A percentile compares a stretch with the other conserved stretches of the same genome.
phyloP scores from a whole-genome alignment of 1,140 invertebrate genomes.

The Papilio xuthus region DNA sequence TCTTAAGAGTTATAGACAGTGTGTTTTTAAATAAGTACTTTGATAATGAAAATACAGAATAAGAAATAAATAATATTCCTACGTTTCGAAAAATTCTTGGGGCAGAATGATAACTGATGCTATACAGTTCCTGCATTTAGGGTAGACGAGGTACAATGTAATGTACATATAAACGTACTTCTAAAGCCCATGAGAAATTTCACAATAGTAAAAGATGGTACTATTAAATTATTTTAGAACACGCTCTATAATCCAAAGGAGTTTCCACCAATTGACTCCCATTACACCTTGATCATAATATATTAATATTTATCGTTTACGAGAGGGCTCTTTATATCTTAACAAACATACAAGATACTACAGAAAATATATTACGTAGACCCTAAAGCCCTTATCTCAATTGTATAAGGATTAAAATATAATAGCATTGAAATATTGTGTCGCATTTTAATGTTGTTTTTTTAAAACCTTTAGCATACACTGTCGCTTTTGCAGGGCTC shows the following conservation, averaged over 20 bases:
- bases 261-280: conserved; percentile 57
- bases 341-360: conserved; percentile 29
- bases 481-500: conserved; percentile 40
- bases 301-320: conserved; percentile 57
- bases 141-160: no score
- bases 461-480: conserved; percentile 31
- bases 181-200: no score
- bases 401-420: conserved; percentile 36
- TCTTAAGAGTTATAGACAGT: no score
- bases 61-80: no score
- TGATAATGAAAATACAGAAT: background rate
- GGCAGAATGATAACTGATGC: no score
- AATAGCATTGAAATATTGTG: background rate
- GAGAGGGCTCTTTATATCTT: conserved; percentile 42
- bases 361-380: background rate
- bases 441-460: conserved; percentile 13
- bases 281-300: conserved; percentile 53
- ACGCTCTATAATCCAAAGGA: conserved; percentile 47
- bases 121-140: no score
- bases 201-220: no score
- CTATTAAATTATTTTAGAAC: conserved; percentile 39
- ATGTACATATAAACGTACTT: no score
- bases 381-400: background rate
- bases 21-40: background rate
- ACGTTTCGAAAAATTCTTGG: no score